A percentile compares a stretch with the other conserved stretches of the same genome.
Conservation (phyloP, 2,797 vertebrate genomes). For the Anomalospiza imberbis region DNA sequence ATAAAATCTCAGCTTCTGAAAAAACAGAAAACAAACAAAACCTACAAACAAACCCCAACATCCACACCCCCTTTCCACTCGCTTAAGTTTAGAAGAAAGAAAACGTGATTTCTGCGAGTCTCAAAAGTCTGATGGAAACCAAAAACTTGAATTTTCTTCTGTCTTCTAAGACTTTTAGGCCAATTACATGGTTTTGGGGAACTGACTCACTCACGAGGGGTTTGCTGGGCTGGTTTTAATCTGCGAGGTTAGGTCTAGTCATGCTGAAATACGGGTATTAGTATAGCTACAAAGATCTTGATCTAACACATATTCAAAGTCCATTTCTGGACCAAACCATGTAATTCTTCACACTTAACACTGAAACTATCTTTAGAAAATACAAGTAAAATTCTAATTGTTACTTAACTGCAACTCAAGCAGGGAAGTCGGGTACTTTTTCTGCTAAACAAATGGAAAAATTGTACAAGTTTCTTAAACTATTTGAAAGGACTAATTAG, state of each 20-base stretch:
- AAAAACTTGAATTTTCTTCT: not conserved
- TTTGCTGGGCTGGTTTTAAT: not conserved
- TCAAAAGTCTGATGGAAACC: not conserved
- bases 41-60: not conserved
- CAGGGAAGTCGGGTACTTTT: not conserved
- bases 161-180: not conserved
- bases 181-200: not conserved
- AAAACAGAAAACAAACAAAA: not conserved
- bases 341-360: not conserved
- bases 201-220: not conserved
- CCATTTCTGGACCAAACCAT: not conserved
- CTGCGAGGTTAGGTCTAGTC: not conserved
- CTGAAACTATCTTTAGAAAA: not conserved
- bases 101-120: not conserved
- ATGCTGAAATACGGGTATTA: not conserved
- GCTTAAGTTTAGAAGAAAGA: not conserved
- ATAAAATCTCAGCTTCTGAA: not conserved
- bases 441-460: not conserved
- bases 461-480: not conserved
- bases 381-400: not conserved
- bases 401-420: not conserved
- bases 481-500: not conserved
- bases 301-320: not conserved
- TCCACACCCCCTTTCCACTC: not conserved
- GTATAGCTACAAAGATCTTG: not conserved